Evolutionary conservation across 2,888 invertebrate species (phyloP).

Genomic region (Dicyrtoma fusca): DNA sequence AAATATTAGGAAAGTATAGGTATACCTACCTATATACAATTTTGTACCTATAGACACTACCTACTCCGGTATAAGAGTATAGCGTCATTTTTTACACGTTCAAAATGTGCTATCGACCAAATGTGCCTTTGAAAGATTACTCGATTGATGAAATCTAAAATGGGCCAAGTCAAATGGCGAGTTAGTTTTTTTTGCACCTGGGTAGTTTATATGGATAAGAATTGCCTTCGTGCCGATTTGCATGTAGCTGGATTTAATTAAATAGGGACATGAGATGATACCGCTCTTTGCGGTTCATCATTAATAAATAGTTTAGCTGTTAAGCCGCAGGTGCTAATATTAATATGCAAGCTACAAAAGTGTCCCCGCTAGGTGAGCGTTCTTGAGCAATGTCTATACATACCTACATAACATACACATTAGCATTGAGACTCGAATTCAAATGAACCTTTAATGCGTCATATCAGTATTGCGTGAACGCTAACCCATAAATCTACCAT

Average conservation of each 20-base stretch:
- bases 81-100: neutral
- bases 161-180: too few relatives aligned
- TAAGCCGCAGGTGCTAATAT: slow-evolving; percentile 8
- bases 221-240: too few relatives aligned
- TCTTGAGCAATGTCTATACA: neutral
- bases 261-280: too few relatives aligned
- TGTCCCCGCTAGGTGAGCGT: slow-evolving; percentile 15
- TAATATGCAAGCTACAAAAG: slow-evolving; percentile 13
- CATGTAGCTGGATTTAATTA: too few relatives aligned
- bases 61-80: too few relatives aligned
- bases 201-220: too few relatives aligned
- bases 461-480: too few relatives aligned
- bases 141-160: too few relatives aligned
- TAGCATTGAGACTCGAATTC: too few relatives aligned
- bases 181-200: slow-evolving; percentile 11
- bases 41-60: too few relatives aligned
- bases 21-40: slow-evolving; percentile 5
- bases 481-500: too few relatives aligned
- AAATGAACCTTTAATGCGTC: too few relatives aligned
- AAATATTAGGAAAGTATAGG: neutral
- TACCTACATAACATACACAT: neutral
- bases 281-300: slow-evolving; percentile 9
- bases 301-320: slow-evolving; percentile 12
- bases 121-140: neutral
- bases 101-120: neutral